Evolutionary conservation across 2,888 invertebrate genomes (phyloP).

Genomic region (Volucella inanis): DNA sequence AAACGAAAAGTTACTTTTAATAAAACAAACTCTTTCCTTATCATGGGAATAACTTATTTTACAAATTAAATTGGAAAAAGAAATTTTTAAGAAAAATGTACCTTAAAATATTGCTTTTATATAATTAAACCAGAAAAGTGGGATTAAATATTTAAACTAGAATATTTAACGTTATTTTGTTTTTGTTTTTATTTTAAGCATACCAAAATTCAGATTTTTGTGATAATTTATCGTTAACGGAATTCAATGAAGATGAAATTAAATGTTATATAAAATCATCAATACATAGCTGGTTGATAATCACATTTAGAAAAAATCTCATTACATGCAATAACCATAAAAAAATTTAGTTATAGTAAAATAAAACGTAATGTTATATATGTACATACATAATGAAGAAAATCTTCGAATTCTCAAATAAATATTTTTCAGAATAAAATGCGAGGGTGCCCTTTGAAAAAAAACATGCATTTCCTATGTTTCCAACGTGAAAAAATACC

Average conservation of each 20-base stretch:
- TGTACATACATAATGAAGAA: slow-evolving; percentile 56
- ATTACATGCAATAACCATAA: slow-evolving; percentile 36
- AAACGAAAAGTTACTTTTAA: not conserved
- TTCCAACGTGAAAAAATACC: not conserved
- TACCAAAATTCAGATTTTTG: slow-evolving; percentile 49
- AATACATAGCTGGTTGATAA: slow-evolving; percentile 28
- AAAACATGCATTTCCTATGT: slow-evolving; percentile 35
- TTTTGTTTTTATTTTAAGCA: slow-evolving; percentile 34
- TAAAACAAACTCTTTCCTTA: not conserved
- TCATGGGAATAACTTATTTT: not conserved
- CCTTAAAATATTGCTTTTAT: slow-evolving; percentile 51
- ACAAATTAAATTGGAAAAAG: not conserved
- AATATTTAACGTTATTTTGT: slow-evolving; percentile 3
- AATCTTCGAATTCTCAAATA: slow-evolving; percentile 36
- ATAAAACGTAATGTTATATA: slow-evolving; percentile 53
- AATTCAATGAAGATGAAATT: slow-evolving; percentile 34
- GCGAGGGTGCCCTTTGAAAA: not conserved
- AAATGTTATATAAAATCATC: not conserved
- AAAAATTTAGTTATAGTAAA: slow-evolving; percentile 33
- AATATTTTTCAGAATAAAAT: slow-evolving; percentile 15
- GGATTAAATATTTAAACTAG: slow-evolving; percentile 32
- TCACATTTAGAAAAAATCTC: slow-evolving; percentile 26
- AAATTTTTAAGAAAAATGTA: slow-evolving; percentile 35
- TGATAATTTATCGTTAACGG: slow-evolving; percentile 41
- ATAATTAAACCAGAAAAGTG: slow-evolving; percentile 22